Base-by-base conservation (phyloP, 2,888 invertebrate genomes). In the Bedellia somnulentella region DNA sequence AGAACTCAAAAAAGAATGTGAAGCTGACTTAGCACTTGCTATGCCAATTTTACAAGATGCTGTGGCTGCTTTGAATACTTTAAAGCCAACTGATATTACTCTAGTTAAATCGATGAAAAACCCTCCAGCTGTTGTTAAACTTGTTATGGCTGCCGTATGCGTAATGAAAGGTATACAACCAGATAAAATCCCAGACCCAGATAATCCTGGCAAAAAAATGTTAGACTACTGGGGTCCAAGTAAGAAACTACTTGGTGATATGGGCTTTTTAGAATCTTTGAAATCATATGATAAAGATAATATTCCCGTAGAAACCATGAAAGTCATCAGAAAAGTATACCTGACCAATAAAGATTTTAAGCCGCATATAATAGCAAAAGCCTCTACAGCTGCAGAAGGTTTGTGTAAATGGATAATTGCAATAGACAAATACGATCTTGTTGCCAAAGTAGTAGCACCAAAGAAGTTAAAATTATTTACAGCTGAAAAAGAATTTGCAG, bases 361-460 rank as follows among this genome's bases (percentile, higher is more conserved):
- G 42, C 90, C 91, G 2, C 73, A 80, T 35, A 80, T 87, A 32
- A 87, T 92, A 31, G 87, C 88, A 9, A 90, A 92, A 61, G 94
- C 94, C 1, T 96, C 95, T 0, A 86, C 91, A 38, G 97, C 97
- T 3, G 96, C 95, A 13, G 93, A 96, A 70, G 95, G 94, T 30
- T 71, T 92, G 23, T 93, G 92, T 55, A 87, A 89, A 53, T 93
- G 93, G 93, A 88, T 93, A 29, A 81, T 89, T 39, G 93, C 93
- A 1, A 87, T 93, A 83, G 91, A 93, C 49, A 83, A 88, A 63
- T 93, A 93, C 52, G 92, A 93, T 52, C 82, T 82, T 27, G 89
- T 90, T 2, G 87, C 87, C 27, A 89, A 88, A 64, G 81, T 85
- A 25, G 89, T 89, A 6, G 90, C 87, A 6, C 93, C 93, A 0